Evolutionary conservation across 1,140 invertebrate genomes (phyloP).

Genomic region (Ladona fulva): DNA sequence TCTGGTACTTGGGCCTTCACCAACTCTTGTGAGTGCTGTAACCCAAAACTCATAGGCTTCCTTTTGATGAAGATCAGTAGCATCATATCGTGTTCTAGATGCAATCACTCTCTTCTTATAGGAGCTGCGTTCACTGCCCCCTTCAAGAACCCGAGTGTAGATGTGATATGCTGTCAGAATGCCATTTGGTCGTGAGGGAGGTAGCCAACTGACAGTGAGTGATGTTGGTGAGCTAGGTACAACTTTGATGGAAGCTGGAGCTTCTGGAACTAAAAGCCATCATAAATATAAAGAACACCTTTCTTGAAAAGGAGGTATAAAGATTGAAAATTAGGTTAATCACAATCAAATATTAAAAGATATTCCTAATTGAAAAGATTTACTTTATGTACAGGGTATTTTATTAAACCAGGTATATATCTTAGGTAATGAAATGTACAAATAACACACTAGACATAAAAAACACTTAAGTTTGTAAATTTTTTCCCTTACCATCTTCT

Average conservation of each 20-base stretch:
- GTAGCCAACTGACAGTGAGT: conserved; percentile 39
- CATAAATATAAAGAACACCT: too few relatives aligned
- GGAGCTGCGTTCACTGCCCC: conserved; percentile 29
- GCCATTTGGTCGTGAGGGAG: conserved; percentile 38
- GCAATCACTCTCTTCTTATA: conserved; percentile 26
- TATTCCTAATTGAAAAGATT: too few relatives aligned
- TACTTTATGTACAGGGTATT: too few relatives aligned
- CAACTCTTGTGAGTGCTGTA: conserved; percentile 15
- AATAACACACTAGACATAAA: too few relatives aligned
- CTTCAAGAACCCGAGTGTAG: conserved; percentile 33
- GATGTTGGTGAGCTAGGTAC: conserved; percentile 33
- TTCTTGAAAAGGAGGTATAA: too few relatives aligned
- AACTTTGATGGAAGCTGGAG: conserved; percentile 40
- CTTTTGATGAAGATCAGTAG: not conserved
- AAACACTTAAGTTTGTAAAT: too few relatives aligned
- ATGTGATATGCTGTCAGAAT: conserved; percentile 38
- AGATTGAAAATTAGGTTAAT: too few relatives aligned
- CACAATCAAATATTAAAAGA: too few relatives aligned
- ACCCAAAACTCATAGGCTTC: conserved; percentile 20
- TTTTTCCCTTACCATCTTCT: conserved; percentile 32
- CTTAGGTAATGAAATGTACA: too few relatives aligned
- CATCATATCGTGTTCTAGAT: not conserved
- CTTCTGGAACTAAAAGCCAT: conserved; percentile 35
- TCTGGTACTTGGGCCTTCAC: conserved; percentile 11
- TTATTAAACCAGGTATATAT: too few relatives aligned